Evolutionary conservation across 2,888 invertebrate genomes (phyloP).

Genomic region (Alsophila aescularia): DNA sequence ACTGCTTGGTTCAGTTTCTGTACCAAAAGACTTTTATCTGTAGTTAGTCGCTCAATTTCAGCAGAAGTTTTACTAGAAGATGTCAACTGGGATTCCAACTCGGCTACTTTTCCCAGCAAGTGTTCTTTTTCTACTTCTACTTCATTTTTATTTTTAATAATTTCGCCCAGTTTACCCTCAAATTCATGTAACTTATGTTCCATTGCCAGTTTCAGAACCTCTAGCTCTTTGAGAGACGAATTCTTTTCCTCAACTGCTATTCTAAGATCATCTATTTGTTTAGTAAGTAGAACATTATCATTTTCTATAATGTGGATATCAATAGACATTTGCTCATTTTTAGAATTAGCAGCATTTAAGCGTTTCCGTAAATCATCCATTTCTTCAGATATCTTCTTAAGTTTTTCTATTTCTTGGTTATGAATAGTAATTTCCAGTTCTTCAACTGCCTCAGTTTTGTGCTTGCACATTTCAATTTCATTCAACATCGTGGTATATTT

Average conservation of each 20-base stretch:
- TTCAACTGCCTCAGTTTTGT: constrained; percentile 74
- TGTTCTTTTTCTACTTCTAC: constrained; percentile 51
- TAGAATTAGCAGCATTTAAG: constrained; percentile 63
- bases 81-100: constrained; percentile 40
- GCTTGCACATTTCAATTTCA: constrained; percentile 71
- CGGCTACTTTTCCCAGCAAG: constrained; percentile 49
- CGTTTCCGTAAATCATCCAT: constrained; percentile 72
- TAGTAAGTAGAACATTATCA: constrained; percentile 75
- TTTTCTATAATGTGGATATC: constrained; percentile 81
- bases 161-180: constrained; percentile 51
- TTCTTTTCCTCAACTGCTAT: constrained; percentile 56
- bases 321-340: constrained; percentile 78
- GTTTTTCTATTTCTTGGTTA: constrained; percentile 52
- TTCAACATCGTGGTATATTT: constrained; percentile 81
- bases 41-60: constrained; percentile 33
- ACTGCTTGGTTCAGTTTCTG: constrained; percentile 21
- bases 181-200: constrained; percentile 63
- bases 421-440: constrained; percentile 73
- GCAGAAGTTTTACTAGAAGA: constrained; percentile 17
- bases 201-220: constrained; percentile 55
- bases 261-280: constrained; percentile 74
- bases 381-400: constrained; percentile 64
- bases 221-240: constrained; percentile 53
- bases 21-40: constrained; percentile 41
- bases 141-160: constrained; percentile 49